Conservation (phyloP, 2,113 vertebrate species). For the Microcebus murinus region DNA sequence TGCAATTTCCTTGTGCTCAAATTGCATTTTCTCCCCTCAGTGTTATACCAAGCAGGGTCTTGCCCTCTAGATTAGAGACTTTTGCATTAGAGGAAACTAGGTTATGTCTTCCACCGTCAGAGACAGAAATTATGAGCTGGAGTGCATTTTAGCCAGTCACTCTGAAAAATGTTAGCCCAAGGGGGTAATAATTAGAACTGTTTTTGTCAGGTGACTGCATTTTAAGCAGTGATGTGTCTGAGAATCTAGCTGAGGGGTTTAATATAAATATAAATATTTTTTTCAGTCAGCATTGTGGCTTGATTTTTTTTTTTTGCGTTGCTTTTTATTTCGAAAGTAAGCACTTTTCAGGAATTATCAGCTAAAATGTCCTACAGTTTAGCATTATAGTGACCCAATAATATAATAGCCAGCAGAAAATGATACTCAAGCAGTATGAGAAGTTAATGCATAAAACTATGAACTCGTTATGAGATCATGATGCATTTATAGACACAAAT, state of each 20-base stretch:
- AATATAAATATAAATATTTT: slow-evolving; percentile 93
- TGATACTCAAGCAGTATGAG: slow-evolving; percentile 69
- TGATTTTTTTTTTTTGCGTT: slow-evolving; percentile 83
- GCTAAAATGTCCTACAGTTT: slow-evolving; percentile 87
- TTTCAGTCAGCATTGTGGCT: slow-evolving; percentile 90
- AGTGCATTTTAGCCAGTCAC: slow-evolving; percentile 88
- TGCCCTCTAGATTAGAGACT: slow-evolving; percentile 91
- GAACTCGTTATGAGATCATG: slow-evolving; percentile 74
- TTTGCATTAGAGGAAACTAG: slow-evolving; percentile 91
- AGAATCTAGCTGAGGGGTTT: slow-evolving; percentile 91
- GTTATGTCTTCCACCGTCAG: slow-evolving; percentile 89
- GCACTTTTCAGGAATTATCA: slow-evolving; percentile 94
- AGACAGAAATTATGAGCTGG: slow-evolving; percentile 88
- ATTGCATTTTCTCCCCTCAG: slow-evolving; percentile 89
- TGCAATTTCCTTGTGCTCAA: slow-evolving; percentile 89
- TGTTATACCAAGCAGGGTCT: slow-evolving; percentile 87
- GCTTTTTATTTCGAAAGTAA: slow-evolving; percentile 90
- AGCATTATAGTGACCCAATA: slow-evolving; percentile 80
- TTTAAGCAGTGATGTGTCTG: slow-evolving; percentile 87
- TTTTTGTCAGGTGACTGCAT: slow-evolving; percentile 89
- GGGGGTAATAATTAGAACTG: slow-evolving; percentile 90
- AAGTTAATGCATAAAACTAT: slow-evolving; percentile 74
- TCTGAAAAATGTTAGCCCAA: slow-evolving; percentile 89
- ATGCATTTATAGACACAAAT: slow-evolving; percentile 41
- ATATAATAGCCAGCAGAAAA: slow-evolving; percentile 82